Conservation (phyloP, 92 coral and sea anemone genomes). For the Meandrina meandrites region DNA sequence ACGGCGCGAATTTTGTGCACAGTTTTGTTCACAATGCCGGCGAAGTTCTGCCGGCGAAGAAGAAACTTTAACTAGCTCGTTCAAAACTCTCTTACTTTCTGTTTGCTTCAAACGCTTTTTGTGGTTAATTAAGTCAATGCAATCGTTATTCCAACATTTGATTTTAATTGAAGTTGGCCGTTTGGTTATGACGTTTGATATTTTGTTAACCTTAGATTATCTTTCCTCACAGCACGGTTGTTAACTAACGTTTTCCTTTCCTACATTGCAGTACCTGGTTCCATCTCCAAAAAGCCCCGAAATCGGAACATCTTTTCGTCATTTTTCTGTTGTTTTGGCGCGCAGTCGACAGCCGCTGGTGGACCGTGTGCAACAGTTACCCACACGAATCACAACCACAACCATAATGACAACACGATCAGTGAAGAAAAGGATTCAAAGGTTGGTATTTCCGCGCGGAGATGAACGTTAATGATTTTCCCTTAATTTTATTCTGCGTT, state of each 20-base stretch:
- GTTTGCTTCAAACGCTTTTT: conserved; percentile 22
- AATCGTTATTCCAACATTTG: conserved; percentile 45
- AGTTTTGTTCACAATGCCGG: conserved; percentile 12
- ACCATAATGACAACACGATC: conserved; percentile 77
- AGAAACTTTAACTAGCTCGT: background rate
- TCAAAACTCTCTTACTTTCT: conserved; percentile 32
- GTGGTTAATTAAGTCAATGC: conserved; percentile 54
- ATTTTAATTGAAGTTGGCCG: conserved; percentile 16
- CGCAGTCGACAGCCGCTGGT: conserved; percentile 81
- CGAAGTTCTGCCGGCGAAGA: conserved; percentile 18
- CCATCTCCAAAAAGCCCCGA: conserved; percentile 85
- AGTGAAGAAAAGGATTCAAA: conserved; percentile 83
- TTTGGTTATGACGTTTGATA: conserved; percentile 24
- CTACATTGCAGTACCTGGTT: conserved; percentile 70
- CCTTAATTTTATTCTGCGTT: background rate
- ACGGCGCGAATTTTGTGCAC: conserved; percentile 21
- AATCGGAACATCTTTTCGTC: conserved; percentile 94
- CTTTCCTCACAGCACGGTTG: background rate
- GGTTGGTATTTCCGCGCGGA: conserved; percentile 59
- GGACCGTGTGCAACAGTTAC: conserved; percentile 62
- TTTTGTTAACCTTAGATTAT: conserved; percentile 13
- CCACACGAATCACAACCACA: conserved; percentile 74
- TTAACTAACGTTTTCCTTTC: conserved; percentile 7
- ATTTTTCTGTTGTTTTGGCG: conserved; percentile 98
- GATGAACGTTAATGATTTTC: background rate